Evolutionary conservation across 1,140 invertebrate species (phyloP), one percentile per base, ranked within the genome.

Genomic region (Phthorimaea operculella): DNA sequence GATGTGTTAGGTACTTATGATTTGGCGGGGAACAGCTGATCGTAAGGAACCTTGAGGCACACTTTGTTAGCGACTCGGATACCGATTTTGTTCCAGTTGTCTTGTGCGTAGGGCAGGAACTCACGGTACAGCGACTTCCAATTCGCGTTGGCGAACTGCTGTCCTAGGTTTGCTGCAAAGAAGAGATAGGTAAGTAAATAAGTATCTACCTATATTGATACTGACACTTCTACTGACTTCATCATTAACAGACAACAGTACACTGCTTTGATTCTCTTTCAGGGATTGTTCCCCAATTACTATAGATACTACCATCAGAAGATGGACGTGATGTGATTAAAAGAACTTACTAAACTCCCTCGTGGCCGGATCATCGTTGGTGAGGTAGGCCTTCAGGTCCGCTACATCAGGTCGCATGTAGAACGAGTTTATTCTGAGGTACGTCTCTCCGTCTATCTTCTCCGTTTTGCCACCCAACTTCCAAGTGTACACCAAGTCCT

Each of bases 321-420:
- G 21, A 2, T 28, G 21, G 6, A 28, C 6, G 21, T 4, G 6
- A 28, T 28, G 6, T 4, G 6, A 28, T 4, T 28, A 28, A 28
- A 28, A 50, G 15, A 36, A 86, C 88, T 88, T 72, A 90, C 89
- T 88, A 12, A 90, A 66, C n/a, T 86, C 79, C 48, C 68, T 70
- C 57, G 87, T 88, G 33, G 88, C 88, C n/a, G 86, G 86, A 58
- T 89, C 88, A 0, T 90, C 71, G 62, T 89, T 87, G 0, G 79
- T 83, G 16, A 89, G 72, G 56, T 78, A 80, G 1, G 88, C 65
- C 17, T 83, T 79, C 87, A 90, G 86, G 33, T 86, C 77, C 3
- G 87, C 82, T 5, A 92, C 83, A 60, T 90, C 87, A 9, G 89
- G 90, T 28, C 86, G 84, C 62, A 91, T 77, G 66, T 87, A 88